Evolutionary conservation across 2,113 vertebrate genomes (phyloP).

Genomic region (Catharus bicknelli): DNA sequence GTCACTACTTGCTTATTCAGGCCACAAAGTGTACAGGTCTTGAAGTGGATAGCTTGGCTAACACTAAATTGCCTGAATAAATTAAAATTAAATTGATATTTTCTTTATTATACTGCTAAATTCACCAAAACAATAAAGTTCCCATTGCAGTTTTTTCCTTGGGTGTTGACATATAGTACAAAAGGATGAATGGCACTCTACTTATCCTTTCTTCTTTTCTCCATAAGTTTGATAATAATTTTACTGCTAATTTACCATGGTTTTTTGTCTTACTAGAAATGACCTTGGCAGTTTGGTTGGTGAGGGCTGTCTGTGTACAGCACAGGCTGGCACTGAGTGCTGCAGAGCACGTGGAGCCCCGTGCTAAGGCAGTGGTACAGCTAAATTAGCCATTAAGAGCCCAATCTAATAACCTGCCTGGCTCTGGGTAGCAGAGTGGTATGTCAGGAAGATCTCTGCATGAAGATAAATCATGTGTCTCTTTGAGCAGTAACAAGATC

Average conservation of each 20-base stretch:
- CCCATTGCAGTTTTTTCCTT: background rate
- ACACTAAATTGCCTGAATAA: background rate
- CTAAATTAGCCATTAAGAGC: background rate
- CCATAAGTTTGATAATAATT: background rate
- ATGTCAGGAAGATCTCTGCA: background rate
- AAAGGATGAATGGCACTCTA: background rate
- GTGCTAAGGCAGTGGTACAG: background rate
- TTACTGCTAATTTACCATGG: background rate
- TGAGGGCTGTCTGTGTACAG: background rate
- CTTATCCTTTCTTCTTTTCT: background rate
- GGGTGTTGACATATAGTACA: background rate
- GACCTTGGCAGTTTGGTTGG: background rate
- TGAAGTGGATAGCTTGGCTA: background rate
- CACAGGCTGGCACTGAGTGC: background rate
- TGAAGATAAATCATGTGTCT: conserved; percentile 10
- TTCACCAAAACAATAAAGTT: background rate
- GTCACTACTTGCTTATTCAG: background rate
- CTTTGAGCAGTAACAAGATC: background rate
- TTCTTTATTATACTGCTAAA: background rate
- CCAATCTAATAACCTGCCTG: background rate
- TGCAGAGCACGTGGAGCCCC: background rate
- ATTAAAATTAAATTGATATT: background rate
- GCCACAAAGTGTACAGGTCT: background rate
- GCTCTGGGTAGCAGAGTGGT: background rate
- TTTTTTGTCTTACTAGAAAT: background rate